Base-by-base conservation (phyloP, 1,140 invertebrate genomes). In the Daktulosphaira vitifoliae region DNA sequence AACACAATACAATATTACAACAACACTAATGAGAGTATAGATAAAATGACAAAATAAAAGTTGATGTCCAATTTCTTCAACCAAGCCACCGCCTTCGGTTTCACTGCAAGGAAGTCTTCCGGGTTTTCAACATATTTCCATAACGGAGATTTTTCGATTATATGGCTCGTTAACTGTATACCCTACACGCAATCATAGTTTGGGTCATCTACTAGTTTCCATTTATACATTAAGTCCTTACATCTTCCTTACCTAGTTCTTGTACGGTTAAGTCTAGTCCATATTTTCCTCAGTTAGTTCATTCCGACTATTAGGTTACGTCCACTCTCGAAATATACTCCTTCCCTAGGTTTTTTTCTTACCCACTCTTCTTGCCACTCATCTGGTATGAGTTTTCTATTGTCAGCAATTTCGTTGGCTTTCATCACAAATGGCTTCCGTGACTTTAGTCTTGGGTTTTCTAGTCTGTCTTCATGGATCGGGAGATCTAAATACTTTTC, bases 101-200 rank as follows among this genome's bases (percentile, higher is more conserved):
- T 54, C 38, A 54, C 38, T 38, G 38, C 7, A 20, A 54, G 29
- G 26, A 54, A 54, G 52, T 54, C 52, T 54, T 54, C 15, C n/a
- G 38, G 38, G 6, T 33, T 9, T 54, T 9, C 25, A 23, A 16
- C 29, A 25, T 54, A 33, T 16, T 39, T 37, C 38, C 52, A 29
- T 37, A 54, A 39, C 29, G 52, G 25, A 33, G 23, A 54, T 54
- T 54, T 16, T 33, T 54, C n/a, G 26, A 54, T 39, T 38, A 54
- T 54, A 9, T 54, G 52, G 29, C 52, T 37, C n/a, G 29, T 54
- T 37, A 25, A 54, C 23, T 54, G 52, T 39, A 38, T 20, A 9
- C 29, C n/a, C n/a, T 54, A 4, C 8, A 22, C 52, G 20, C 52
- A 54, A 54, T 54, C 52, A 39, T 25, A 54, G 7, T 26, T 49